A percentile compares a stretch with the other conserved stretches of the same genome.
Conservation (phyloP, 2,797 vertebrate genomes). For the Craterocephalus amniculus region DNA sequence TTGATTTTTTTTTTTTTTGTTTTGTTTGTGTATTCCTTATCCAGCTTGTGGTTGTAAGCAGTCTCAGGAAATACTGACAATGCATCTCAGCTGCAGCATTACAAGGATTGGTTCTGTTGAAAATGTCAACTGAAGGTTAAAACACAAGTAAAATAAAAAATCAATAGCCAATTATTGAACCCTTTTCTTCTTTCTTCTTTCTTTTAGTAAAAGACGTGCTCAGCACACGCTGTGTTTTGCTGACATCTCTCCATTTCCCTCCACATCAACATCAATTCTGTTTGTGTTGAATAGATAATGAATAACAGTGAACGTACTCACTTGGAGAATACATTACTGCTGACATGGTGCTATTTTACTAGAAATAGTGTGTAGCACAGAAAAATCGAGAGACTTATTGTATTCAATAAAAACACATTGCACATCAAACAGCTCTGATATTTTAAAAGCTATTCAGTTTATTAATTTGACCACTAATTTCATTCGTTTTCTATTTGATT, state of each 20-base stretch:
- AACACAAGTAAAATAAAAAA: neutral
- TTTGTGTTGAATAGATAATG: neutral
- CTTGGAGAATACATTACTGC: neutral
- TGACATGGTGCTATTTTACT: neutral
- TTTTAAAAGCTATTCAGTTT: neutral
- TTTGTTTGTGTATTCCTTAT: too few relatives aligned
- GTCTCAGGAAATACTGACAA: neutral
- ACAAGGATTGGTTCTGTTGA: neutral
- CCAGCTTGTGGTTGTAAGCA: neutral
- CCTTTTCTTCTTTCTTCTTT: neutral
- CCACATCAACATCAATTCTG: neutral
- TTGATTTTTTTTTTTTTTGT: neutral
- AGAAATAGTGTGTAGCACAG: neutral
- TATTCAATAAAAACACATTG: neutral
- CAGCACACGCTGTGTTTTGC: conserved; percentile 2
- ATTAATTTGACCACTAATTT: neutral
- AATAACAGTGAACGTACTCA: neutral
- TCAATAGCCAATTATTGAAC: neutral
- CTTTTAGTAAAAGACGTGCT: neutral
- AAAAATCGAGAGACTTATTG: neutral
- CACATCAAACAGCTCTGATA: neutral
- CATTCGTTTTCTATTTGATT: neutral
- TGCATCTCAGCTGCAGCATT: conserved; percentile 4
- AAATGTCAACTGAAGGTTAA: neutral
- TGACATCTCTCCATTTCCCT: conserved; percentile 10